These are phyloP conservation scores for Corella eumyota DNA, from an alignment of 23 tunicate genomes.

Conservation along the genomic window DNA sequence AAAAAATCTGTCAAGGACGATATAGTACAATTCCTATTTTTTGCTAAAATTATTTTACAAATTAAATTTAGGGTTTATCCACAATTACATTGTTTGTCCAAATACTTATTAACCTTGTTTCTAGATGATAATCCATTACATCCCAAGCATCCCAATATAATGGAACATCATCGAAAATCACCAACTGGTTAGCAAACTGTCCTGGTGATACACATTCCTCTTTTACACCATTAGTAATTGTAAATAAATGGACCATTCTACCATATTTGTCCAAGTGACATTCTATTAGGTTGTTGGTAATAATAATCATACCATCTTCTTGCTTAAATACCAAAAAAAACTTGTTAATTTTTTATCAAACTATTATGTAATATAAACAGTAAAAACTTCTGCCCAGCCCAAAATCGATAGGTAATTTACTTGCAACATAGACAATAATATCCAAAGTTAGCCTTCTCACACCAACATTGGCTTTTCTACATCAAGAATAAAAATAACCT, in stretches of 20 bases:
- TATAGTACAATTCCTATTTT: too few relatives aligned
- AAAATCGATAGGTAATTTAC: too few relatives aligned
- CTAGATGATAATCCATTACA: conserved; percentile 63
- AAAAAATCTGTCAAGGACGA: too few relatives aligned
- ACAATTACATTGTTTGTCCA: background rate
- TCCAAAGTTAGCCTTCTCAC: too few relatives aligned
- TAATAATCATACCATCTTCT: conserved; percentile 13
- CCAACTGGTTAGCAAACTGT: conserved; percentile 25
- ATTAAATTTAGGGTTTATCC: background rate
- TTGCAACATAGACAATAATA: too few relatives aligned
- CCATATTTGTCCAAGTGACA: conserved; percentile 26
- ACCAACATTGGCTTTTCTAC: too few relatives aligned
- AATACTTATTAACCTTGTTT: conserved; percentile 25
- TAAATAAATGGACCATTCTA: conserved; percentile 6
- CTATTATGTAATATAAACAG: too few relatives aligned
- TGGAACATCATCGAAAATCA: conserved; percentile 57
- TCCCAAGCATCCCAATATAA: conserved; percentile 76
- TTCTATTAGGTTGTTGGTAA: conserved; percentile 9
- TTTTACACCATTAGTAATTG: background rate
- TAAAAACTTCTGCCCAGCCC: too few relatives aligned
- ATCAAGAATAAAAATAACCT: too few relatives aligned
- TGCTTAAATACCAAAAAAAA: too few relatives aligned
- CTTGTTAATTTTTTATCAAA: too few relatives aligned
- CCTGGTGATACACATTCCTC: conserved; percentile 16
- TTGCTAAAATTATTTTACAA: background rate